Conservation (phyloP, 2,113 vertebrate genomes). For the Uropsilus gracilis region DNA sequence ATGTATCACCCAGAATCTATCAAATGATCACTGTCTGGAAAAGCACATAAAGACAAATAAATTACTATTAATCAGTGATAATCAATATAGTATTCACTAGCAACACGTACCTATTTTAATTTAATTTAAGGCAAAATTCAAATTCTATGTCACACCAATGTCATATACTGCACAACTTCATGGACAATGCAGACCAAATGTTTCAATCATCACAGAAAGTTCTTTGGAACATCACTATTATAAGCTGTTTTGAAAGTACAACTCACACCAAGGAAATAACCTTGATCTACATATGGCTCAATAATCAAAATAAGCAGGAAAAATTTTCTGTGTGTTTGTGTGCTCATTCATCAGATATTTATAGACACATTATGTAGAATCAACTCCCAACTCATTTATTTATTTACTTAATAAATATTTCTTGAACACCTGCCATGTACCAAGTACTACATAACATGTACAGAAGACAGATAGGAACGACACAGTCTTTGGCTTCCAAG, state of each 20-base stretch:
- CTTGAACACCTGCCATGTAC: background rate
- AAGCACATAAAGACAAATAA: background rate
- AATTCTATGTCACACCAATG: background rate
- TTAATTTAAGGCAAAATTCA: background rate
- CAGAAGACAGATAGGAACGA: background rate
- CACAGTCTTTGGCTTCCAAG: background rate
- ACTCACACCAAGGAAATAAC: background rate
- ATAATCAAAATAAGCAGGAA: background rate
- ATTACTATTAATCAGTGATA: background rate
- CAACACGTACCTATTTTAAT: background rate
- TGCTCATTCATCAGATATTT: background rate
- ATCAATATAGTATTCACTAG: background rate
- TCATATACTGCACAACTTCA: background rate
- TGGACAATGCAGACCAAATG: background rate
- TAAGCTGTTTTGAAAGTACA: background rate
- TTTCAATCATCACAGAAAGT: background rate
- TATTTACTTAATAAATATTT: background rate
- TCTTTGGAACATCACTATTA: background rate
- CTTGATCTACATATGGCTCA: background rate
- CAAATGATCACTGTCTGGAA: background rate
- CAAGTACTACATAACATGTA: background rate
- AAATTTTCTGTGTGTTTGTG: background rate
- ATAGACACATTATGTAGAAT: background rate
- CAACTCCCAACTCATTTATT: background rate
- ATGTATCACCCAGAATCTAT: background rate